Conservation (phyloP, 2,888 invertebrate species). For the Drosophila mettleri region DNA sequence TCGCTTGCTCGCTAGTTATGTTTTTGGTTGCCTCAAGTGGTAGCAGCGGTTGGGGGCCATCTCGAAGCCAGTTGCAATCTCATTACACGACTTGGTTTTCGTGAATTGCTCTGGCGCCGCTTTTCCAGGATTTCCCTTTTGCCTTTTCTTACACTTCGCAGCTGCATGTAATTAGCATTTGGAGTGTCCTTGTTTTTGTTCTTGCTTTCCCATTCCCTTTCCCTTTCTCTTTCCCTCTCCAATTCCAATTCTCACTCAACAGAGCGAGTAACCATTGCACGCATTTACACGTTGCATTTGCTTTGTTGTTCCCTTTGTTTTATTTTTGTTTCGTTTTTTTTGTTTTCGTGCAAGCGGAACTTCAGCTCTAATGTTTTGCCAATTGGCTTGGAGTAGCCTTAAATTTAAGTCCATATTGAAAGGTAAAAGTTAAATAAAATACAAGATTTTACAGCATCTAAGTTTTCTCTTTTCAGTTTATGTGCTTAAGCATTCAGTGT, state of each 20-base stretch:
- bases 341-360: conserved; percentile 15
- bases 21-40: conserved; percentile 30
- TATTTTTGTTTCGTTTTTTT: background rate
- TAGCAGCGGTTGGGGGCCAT: conserved; percentile 5
- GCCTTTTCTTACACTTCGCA: conserved; percentile 48
- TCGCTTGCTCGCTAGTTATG: conserved; percentile 15
- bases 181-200: conserved; percentile 32
- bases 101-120: conserved; percentile 49
- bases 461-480: background rate
- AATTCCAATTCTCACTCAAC: conserved; percentile 12
- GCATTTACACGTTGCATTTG: conserved; percentile 20
- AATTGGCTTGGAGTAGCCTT: conserved; percentile 22
- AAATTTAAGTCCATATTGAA: background rate
- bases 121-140: conserved; percentile 67
- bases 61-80: conserved; percentile 45
- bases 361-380: conserved; percentile 21
- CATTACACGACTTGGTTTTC: conserved; percentile 45
- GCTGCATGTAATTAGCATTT: conserved; percentile 67
- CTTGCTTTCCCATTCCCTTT: conserved; percentile 19
- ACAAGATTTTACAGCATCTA: background rate
- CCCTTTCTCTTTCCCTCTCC: conserved; percentile 14
- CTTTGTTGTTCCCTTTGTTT: background rate
- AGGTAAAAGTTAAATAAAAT: background rate
- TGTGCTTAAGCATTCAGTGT: background rate
- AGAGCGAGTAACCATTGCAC: conserved; percentile 19